These are phyloP conservation scores for Petroica traversi DNA, from an alignment of 2,113 vertebrate species.

Conservation along the genomic window DNA sequence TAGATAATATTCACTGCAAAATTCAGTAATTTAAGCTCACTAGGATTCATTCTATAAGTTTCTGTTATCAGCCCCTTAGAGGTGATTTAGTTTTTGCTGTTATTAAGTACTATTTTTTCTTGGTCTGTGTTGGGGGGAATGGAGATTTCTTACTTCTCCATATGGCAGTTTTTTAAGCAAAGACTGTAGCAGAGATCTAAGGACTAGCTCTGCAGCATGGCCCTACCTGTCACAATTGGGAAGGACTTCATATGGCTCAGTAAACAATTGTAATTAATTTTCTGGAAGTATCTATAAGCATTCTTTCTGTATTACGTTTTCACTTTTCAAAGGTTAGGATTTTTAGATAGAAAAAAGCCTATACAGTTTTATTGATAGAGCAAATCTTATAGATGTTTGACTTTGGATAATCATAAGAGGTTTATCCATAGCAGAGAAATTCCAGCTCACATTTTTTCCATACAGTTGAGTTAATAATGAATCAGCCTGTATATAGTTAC, in stretches of 20 bases:
- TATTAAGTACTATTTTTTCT: neutral
- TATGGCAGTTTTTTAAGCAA: neutral
- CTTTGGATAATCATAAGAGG: neutral
- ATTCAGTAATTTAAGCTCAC: neutral
- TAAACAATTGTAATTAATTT: neutral
- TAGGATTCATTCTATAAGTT: neutral
- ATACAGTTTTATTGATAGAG: neutral
- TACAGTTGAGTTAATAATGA: neutral
- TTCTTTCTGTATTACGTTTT: neutral
- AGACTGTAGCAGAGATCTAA: neutral
- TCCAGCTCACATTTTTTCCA: neutral
- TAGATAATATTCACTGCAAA: neutral
- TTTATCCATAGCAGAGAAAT: neutral
- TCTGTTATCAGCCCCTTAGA: neutral
- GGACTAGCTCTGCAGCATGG: neutral
- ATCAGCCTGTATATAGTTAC: neutral
- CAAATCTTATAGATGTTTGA: neutral
- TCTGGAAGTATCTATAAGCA: neutral
- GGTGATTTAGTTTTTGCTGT: neutral
- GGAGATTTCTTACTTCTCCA: neutral
- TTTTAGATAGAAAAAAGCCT: neutral
- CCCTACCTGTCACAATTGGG: neutral
- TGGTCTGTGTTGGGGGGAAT: neutral
- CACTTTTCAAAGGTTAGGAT: neutral
- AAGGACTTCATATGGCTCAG: neutral